These are phyloP conservation scores for Melanchra persicariae DNA, from an alignment of 2,888 invertebrate species.

Conservation along the genomic window DNA sequence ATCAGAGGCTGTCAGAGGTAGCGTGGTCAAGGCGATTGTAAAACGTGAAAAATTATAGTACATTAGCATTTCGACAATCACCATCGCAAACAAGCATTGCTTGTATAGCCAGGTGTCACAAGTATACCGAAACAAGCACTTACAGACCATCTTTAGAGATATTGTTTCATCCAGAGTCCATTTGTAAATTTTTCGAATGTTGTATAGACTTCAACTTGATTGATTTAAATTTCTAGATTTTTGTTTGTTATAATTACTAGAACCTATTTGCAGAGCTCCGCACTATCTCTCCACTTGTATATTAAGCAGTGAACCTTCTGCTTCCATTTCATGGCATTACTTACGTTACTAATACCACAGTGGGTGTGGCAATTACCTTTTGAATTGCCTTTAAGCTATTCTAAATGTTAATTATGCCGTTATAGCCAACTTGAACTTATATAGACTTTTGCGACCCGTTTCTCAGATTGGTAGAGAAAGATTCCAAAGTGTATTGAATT, in stretches of 20 bases:
- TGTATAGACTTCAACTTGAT: background rate
- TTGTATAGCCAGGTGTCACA: background rate
- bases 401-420: conserved; percentile 65
- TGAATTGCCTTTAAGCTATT: conserved; percentile 54
- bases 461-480: conserved; percentile 52
- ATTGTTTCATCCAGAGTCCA: background rate
- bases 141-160: background rate
- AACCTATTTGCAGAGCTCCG: background rate
- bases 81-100: too few relatives aligned
- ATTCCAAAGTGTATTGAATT: conserved; percentile 51
- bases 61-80: too few relatives aligned
- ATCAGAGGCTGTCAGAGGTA: too few relatives aligned
- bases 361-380: conserved; percentile 64
- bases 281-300: conserved; percentile 1
- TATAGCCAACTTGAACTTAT: conserved; percentile 60
- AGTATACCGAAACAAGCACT: background rate
- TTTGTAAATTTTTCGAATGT: background rate
- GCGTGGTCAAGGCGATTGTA: too few relatives aligned
- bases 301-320: conserved; percentile 32
- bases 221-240: background rate
- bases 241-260: background rate
- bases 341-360: conserved; percentile 31
- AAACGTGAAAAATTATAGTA: too few relatives aligned
- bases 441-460: conserved; percentile 45
- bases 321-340: conserved; percentile 9